Conservation (phyloP, 30 jellyfish, hydroid and myxozoan genomes). For the Mastigias papua region DNA sequence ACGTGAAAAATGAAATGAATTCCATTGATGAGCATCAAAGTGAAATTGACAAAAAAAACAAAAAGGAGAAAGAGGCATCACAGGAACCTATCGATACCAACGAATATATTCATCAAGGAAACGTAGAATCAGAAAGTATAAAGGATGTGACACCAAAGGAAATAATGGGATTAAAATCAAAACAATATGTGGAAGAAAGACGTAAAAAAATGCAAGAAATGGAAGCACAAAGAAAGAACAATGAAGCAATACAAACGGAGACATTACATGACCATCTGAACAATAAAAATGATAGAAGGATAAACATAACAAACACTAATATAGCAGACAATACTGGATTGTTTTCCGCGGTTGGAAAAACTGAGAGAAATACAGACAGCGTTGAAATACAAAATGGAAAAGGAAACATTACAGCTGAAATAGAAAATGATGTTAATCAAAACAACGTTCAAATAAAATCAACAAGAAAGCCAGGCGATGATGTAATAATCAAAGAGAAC, state of each 20-base stretch:
- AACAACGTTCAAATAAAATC: not conserved
- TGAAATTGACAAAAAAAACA: not conserved
- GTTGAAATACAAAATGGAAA: not conserved
- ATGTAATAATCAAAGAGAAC: constrained; percentile 24
- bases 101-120: no score
- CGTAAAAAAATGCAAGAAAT: not conserved
- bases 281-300: not conserved
- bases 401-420: not conserved
- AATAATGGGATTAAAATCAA: not conserved
- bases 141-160: not conserved
- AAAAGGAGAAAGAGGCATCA: not conserved
- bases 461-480: not conserved
- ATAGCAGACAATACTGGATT: not conserved
- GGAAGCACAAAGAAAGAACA: not conserved
- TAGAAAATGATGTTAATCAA: not conserved
- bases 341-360: not conserved
- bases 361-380: not conserved
- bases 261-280: not conserved
- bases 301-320: not conserved
- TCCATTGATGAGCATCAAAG: not conserved
- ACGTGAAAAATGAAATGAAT: not conserved
- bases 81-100: no score
- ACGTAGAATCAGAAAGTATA: not conserved
- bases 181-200: not conserved
- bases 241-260: not conserved